A percentile compares a stretch with the other conserved stretches of the same genome.
Evolutionary conservation across 2,797 vertebrate genomes (phyloP).

Genomic region (Nannoperca obscura): DNA sequence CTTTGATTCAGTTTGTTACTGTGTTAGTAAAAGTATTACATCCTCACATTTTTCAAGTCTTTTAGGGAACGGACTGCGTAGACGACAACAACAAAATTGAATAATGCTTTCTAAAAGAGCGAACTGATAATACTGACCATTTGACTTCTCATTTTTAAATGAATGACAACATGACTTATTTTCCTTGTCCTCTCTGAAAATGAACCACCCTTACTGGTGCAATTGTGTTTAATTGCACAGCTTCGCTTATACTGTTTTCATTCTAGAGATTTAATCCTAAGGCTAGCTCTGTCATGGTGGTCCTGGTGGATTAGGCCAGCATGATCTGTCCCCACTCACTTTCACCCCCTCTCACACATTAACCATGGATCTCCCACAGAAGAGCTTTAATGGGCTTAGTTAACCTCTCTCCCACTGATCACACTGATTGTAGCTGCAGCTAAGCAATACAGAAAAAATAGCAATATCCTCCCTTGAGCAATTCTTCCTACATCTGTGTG

Average conservation of each 20-base stretch:
- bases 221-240: not conserved
- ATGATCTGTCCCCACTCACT: slow-evolving; percentile 42
- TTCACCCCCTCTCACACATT: slow-evolving; percentile 58
- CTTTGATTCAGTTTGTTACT: not conserved
- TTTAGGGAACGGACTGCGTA: not conserved
- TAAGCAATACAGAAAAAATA: slow-evolving; percentile 53
- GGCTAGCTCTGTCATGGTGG: slow-evolving; percentile 27
- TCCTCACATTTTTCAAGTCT: not conserved
- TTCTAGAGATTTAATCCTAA: slow-evolving; percentile 36
- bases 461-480: slow-evolving; percentile 43
- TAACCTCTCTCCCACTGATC: slow-evolving; percentile 58
- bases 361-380: slow-evolving; percentile 57
- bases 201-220: not conserved
- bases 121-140: not conserved
- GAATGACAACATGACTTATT: not conserved
- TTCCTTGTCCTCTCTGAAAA: not conserved
- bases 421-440: slow-evolving; percentile 28
- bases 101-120: too few species aligned
- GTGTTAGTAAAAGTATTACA: not conserved
- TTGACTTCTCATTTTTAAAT: not conserved
- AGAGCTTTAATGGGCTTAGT: slow-evolving; percentile 66
- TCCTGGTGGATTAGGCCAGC: slow-evolving; percentile 50
- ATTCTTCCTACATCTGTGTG: not conserved
- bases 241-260: not conserved
- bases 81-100: not conserved